Percentiles rank a stretch among this genome's conserved stretches.
These are phyloP conservation scores for Microctonus brassicae DNA, from an alignment of 2,888 invertebrate genomes.

Conservation along the genomic window DNA sequence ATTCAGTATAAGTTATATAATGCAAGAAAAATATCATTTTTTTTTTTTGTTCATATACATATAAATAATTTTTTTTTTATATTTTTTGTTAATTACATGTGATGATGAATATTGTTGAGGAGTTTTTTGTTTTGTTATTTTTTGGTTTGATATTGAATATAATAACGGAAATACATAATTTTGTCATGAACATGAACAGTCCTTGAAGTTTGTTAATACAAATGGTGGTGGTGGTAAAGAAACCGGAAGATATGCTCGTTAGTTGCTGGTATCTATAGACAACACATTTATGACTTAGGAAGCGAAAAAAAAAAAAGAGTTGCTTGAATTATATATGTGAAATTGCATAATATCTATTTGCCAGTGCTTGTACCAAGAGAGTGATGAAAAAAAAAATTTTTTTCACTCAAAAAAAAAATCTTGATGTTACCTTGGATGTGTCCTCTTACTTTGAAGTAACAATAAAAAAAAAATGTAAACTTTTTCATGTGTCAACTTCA, in stretches of 20 bases:
- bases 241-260: not conserved
- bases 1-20: not conserved
- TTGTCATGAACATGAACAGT: not conserved
- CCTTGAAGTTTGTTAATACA: not conserved
- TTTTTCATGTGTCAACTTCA: slow-evolving; percentile 21
- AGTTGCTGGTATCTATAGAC: not conserved
- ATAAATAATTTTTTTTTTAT: not conserved
- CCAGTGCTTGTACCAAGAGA: not conserved
- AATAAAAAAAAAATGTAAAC: not conserved
- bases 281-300: not conserved
- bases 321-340: not conserved
- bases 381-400: not conserved
- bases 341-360: not conserved
- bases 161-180: no score
- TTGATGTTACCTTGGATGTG: not conserved
- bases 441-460: not conserved
- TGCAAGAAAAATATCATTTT: not conserved
- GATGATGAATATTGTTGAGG: no score
- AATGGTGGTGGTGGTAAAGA: no score
- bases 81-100: no score
- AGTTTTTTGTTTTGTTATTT: no score
- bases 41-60: not conserved
- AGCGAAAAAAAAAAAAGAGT: not conserved
- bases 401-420: not conserved
- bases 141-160: no score